Evolutionary conservation across 2,888 invertebrate genomes (phyloP).

Genomic region (Tineola bisselliella): DNA sequence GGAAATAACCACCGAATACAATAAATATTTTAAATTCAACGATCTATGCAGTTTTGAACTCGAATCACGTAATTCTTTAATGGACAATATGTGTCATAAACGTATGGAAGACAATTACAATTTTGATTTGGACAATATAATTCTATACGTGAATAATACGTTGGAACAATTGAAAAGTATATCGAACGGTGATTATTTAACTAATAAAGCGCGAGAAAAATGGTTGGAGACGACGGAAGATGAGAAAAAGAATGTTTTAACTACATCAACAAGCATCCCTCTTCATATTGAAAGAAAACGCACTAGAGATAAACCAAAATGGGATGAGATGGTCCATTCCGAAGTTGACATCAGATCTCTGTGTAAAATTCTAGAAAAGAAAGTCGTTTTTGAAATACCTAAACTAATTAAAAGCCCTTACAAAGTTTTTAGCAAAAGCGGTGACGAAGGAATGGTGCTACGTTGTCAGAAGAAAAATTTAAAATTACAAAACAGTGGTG

Average conservation of each 20-base stretch:
- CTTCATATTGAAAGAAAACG: conserved; percentile 35
- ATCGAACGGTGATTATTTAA: conserved; percentile 56
- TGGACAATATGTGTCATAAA: conserved; percentile 52
- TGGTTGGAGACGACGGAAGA: conserved; percentile 36
- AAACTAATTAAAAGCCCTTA: conserved; percentile 42
- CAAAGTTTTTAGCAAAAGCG: conserved; percentile 35
- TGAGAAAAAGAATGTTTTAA: conserved; percentile 28
- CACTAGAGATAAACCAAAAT: conserved; percentile 25
- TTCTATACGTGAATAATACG: conserved; percentile 45
- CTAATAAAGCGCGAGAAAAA: conserved; percentile 49
- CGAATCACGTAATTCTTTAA: conserved; percentile 26
- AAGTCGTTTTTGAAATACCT: conserved; percentile 46
- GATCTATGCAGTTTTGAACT: background rate
- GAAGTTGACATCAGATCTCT: conserved; percentile 48
- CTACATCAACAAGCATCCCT: conserved; percentile 41
- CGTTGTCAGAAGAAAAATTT: background rate
- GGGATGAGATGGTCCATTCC: conserved; percentile 49
- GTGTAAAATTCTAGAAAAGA: conserved; percentile 49
- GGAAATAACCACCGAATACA: background rate
- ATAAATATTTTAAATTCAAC: conserved; percentile 3
- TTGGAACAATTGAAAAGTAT: conserved; percentile 58
- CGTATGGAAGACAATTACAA: conserved; percentile 48
- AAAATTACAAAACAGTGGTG: background rate
- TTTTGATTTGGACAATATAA: conserved; percentile 56
- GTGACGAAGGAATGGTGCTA: conserved; percentile 31